phyloP scores from a whole-genome alignment of 2,888 invertebrate genomes.

The Microplitis manilae region DNA sequence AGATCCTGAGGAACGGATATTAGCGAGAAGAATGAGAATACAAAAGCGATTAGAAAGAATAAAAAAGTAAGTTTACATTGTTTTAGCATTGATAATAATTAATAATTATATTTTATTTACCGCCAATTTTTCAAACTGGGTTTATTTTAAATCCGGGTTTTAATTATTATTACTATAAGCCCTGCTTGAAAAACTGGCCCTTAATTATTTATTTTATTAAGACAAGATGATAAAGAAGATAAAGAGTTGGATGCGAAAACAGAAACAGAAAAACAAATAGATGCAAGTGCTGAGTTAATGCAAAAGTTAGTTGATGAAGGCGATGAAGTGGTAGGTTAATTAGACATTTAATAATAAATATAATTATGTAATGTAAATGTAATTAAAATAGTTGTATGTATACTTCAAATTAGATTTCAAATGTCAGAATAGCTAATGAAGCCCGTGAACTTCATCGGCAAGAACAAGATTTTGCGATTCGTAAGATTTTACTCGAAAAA shows the following conservation, averaged over 20 bases:
- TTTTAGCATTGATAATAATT: constrained; percentile 6
- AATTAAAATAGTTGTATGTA: background rate
- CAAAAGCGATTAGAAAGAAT: constrained; percentile 77
- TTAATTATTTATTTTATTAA: constrained; percentile 39
- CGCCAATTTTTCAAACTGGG: too few species aligned
- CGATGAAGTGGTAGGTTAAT: constrained; percentile 77
- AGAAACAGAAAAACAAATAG: constrained; percentile 78
- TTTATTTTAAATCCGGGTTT: too few species aligned
- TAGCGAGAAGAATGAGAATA: constrained; percentile 80
- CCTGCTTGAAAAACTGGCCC: background rate
- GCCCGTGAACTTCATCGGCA: constrained; percentile 79
- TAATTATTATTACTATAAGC: too few species aligned
- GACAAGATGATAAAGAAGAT: constrained; percentile 54
- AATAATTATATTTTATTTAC: constrained; percentile 18
- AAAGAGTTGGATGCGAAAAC: constrained; percentile 73
- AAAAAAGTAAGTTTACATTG: constrained; percentile 68
- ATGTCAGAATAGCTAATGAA: constrained; percentile 84
- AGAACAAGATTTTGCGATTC: constrained; percentile 74
- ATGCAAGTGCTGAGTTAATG: constrained; percentile 77
- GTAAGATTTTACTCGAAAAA: constrained; percentile 73
- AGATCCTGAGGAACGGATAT: constrained; percentile 81
- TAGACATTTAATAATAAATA: constrained; percentile 5
- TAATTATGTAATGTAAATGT: background rate
- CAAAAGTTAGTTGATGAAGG: constrained; percentile 80
- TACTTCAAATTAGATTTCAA: constrained; percentile 71